A percentile compares a stretch with the other conserved stretches of the same genome.
Conservation (phyloP, 1,140 invertebrate species). For the Platorchestia sp. region DNA sequence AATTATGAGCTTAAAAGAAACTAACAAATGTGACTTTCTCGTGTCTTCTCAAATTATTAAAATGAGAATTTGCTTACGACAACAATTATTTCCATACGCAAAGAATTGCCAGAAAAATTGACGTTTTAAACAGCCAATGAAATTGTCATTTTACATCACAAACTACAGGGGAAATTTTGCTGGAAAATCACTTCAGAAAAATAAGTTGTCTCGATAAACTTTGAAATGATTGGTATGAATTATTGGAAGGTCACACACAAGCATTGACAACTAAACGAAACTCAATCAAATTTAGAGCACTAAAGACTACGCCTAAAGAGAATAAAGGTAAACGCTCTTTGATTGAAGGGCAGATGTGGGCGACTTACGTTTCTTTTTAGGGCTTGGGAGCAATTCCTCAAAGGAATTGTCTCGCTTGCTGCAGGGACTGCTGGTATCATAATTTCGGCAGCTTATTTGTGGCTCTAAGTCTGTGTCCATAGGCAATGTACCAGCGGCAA, state of each 20-base stretch:
- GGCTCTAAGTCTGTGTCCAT: background rate
- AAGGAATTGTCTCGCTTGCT: constrained; percentile 13
- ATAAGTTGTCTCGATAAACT: background rate
- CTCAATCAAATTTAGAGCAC: background rate
- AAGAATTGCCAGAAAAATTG: background rate
- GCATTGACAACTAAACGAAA: background rate
- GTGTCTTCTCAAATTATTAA: background rate
- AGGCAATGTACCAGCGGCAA: background rate
- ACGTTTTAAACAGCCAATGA: background rate
- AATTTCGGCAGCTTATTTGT: background rate
- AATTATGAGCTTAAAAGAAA: background rate
- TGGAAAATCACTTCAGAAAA: background rate
- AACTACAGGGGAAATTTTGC: background rate
- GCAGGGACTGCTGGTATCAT: constrained; percentile 19
- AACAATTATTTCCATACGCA: background rate
- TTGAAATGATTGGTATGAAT: background rate
- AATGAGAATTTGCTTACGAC: background rate
- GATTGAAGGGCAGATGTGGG: background rate
- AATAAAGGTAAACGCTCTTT: background rate
- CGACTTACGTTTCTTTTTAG: constrained; percentile 36
- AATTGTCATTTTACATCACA: background rate
- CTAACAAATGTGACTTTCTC: background rate
- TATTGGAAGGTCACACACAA: background rate
- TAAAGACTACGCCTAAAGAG: background rate
- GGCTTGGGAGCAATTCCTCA: background rate